A percentile compares a stretch with the other conserved stretches of the same genome.
These are phyloP conservation scores for Zosterops pallidus DNA, from an alignment of 2,113 vertebrate genomes.

Conservation along the genomic window DNA sequence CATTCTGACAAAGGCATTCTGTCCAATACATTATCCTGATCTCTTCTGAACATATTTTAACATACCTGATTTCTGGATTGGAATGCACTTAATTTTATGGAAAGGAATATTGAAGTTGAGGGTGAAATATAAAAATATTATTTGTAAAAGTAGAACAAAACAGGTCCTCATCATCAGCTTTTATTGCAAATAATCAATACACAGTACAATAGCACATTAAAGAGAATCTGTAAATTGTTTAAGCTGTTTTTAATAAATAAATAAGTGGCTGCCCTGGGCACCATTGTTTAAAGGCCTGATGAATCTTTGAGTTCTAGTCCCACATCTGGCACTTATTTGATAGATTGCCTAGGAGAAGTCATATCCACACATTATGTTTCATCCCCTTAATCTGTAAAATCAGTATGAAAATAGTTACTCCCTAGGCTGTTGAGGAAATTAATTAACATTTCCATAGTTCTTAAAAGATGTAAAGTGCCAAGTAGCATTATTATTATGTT, in stretches of 20 bases:
- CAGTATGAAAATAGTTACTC: conserved; percentile 54
- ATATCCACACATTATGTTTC: neutral
- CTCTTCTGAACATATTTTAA: neutral
- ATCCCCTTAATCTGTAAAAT: conserved; percentile 37
- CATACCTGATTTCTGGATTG: neutral
- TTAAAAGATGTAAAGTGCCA: conserved; percentile 53
- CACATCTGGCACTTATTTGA: neutral
- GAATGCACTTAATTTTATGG: neutral
- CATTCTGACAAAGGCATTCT: neutral
- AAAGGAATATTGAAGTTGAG: neutral
- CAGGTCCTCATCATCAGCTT: neutral
- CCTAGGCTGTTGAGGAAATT: conserved; percentile 44
- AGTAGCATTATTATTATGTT: neutral
- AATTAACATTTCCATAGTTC: conserved; percentile 44
- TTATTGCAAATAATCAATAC: neutral
- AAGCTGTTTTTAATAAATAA: neutral
- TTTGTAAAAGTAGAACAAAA: neutral
- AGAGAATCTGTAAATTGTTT: neutral
- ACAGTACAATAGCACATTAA: neutral
- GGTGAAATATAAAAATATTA: neutral
- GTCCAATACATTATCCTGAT: neutral
- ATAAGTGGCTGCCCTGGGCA: neutral
- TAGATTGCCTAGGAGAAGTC: neutral
- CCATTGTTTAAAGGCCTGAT: neutral
- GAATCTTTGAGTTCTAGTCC: neutral